phyloP scores from a whole-genome alignment of 2,888 invertebrate species.

The Endotricha flammealis region DNA sequence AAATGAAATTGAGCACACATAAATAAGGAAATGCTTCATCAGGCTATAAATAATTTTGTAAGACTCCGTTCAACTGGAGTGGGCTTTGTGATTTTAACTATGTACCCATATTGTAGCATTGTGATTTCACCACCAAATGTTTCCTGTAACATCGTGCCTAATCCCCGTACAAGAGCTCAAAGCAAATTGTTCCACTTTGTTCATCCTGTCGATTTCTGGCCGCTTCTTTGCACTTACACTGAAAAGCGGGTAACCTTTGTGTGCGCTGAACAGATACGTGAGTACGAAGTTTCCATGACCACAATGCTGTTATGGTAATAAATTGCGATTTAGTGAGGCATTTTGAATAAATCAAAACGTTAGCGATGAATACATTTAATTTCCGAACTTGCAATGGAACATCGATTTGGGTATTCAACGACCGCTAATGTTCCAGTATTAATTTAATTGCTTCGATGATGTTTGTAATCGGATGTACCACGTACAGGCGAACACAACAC shows the following conservation, averaged over 20 bases:
- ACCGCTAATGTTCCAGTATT: conserved; percentile 42
- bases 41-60: conserved; percentile 27
- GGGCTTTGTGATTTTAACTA: conserved; percentile 38
- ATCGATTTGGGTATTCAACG: conserved; percentile 39
- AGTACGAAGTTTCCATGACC: conserved; percentile 8
- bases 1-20: conserved; percentile 14
- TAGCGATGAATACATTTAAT: conserved; percentile 53
- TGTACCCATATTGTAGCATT: conserved; percentile 28
- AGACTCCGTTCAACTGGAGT: conserved; percentile 30
- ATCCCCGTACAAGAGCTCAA: conserved; percentile 31
- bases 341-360: conserved; percentile 48
- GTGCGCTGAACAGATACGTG: conserved; percentile 2
- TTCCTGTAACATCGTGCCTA: conserved; percentile 28
- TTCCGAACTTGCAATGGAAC: conserved; percentile 47
- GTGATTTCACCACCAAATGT: conserved; percentile 31
- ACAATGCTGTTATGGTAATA: conserved; percentile 20
- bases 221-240: conserved; percentile 8
- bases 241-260: conserved; percentile 16
- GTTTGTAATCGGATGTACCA: conserved; percentile 3
- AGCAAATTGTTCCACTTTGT: conserved; percentile 34
- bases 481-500: conserved; percentile 2
- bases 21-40: conserved; percentile 22
- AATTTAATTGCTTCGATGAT: conserved; percentile 34
- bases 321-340: conserved; percentile 28
- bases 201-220: conserved; percentile 21